Evolutionary conservation across 2,797 vertebrate genomes (phyloP).

Genomic region (Danio aesculapii): DNA sequence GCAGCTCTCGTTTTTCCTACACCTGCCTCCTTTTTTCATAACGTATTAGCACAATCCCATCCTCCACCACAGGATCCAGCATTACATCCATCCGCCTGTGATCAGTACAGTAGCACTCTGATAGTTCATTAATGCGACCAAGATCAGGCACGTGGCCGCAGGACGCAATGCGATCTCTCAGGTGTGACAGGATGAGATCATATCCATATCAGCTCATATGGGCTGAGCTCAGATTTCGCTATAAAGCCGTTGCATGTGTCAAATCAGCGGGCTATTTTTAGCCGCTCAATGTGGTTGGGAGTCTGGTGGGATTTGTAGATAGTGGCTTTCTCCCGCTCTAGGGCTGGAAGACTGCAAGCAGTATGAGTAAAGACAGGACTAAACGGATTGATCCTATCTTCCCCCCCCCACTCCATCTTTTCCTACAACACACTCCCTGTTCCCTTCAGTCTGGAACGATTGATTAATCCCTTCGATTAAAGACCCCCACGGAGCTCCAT

Average conservation of each 20-base stretch:
- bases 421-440: conserved; percentile 25
- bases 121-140: conserved; percentile 6
- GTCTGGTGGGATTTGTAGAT: conserved; percentile 55
- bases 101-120: neutral
- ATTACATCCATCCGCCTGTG: neutral
- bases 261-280: conserved; percentile 42
- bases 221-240: conserved; percentile 32
- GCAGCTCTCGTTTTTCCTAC: neutral
- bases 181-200: conserved; percentile 23
- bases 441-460: conserved; percentile 45
- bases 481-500: conserved; percentile 42
- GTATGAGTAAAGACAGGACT: conserved; percentile 54
- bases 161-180: neutral
- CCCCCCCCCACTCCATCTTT: conserved; percentile 44
- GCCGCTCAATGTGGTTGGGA: conserved; percentile 22
- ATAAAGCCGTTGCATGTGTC: conserved; percentile 30
- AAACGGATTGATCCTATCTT: conserved; percentile 60
- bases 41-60: conserved; percentile 15
- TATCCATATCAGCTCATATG: conserved; percentile 30
- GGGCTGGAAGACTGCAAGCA: conserved; percentile 51
- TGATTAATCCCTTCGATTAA: conserved; percentile 60
- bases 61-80: neutral
- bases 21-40: neutral
- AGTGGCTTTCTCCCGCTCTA: conserved; percentile 40
- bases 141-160: neutral